phyloP scores from a whole-genome alignment of 53 echinoderm and acorn worm species.

The Mesocentrotus franciscanus region DNA sequence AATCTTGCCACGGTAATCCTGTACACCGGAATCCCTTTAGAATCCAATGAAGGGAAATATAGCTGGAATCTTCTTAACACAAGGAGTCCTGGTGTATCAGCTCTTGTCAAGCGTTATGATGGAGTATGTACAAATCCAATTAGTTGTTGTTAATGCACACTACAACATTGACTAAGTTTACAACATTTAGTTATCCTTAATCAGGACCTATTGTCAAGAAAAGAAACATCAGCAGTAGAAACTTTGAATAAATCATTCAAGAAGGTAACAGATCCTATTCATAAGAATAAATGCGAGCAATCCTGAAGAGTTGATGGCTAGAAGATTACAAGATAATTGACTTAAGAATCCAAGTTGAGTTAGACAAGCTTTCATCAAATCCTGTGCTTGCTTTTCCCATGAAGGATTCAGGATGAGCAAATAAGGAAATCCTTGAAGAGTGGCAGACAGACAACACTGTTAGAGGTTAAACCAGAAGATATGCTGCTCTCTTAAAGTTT shows the following conservation, averaged over 20 bases:
- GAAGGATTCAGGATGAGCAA: neutral
- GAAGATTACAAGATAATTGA: neutral
- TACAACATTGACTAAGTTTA: neutral
- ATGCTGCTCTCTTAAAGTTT: neutral
- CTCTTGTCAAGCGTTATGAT: neutral
- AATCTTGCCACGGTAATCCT: neutral
- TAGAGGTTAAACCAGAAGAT: neutral
- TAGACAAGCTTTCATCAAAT: constrained; percentile 6
- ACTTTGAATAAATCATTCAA: neutral
- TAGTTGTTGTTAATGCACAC: neutral
- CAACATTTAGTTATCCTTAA: neutral
- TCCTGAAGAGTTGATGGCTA: neutral
- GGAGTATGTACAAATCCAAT: neutral
- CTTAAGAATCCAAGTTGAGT: neutral
- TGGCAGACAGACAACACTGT: neutral
- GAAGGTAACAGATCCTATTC: neutral
- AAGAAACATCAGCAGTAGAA: neutral
- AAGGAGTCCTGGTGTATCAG: neutral
- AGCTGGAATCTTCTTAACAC: neutral
- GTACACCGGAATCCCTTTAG: too few species aligned
- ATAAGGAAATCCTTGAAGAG: neutral
- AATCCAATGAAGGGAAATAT: too few species aligned
- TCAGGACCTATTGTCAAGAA: neutral
- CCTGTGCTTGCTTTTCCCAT: neutral
- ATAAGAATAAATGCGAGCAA: neutral